phyloP scores from a whole-genome alignment of 1,140 invertebrate genomes.

The Drosophila watanabei region DNA sequence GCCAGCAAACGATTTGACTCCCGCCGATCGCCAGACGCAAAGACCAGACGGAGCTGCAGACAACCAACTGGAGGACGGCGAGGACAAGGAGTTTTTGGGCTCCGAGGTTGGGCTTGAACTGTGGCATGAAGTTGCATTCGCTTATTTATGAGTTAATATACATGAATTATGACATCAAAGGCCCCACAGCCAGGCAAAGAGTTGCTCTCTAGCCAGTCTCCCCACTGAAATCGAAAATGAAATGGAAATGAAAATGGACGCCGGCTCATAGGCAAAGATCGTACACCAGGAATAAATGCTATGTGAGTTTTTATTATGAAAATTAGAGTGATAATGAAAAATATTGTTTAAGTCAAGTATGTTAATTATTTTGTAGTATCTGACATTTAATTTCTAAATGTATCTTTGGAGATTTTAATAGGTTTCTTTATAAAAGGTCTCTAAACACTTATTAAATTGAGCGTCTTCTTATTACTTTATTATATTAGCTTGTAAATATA shows the following conservation, averaged over 20 bases:
- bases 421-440: too few relatives aligned
- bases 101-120: constrained; percentile 15
- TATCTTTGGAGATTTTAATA: too few relatives aligned
- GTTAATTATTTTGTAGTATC: background rate
- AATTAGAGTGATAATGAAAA: background rate
- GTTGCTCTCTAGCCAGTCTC: constrained; percentile 26
- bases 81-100: constrained; percentile 44
- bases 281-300: constrained; percentile 13
- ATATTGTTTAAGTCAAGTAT: background rate
- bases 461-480: too few relatives aligned
- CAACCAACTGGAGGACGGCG: constrained; percentile 42
- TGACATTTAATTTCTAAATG: background rate
- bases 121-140: constrained; percentile 74
- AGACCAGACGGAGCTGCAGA: constrained; percentile 44
- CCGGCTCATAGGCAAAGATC: constrained; percentile 39
- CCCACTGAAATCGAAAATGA: constrained; percentile 72
- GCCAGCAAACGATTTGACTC: constrained; percentile 68
- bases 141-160: constrained; percentile 85
- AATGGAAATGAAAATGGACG: constrained; percentile 73
- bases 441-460: background rate
- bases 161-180: constrained; percentile 85
- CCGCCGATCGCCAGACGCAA: constrained; percentile 58
- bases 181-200: constrained; percentile 61
- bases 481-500: too few relatives aligned
- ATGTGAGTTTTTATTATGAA: background rate